A percentile compares a stretch with the other conserved stretches of the same genome.
Conservation (phyloP, 2,113 vertebrate species). For the Gracilinanus agilis region DNA sequence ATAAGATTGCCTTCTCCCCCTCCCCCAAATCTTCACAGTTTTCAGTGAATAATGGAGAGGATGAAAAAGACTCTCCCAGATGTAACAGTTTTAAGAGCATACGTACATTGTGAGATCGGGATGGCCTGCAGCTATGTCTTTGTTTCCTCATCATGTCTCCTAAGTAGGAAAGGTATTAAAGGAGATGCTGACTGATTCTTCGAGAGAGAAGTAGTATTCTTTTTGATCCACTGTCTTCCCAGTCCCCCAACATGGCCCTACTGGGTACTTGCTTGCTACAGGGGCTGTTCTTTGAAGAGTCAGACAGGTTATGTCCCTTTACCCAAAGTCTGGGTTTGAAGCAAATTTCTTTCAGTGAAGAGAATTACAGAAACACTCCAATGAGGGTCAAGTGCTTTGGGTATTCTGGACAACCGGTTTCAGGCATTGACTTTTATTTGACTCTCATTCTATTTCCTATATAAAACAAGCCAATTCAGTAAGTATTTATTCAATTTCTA, state of each 20-base stretch:
- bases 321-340: slow-evolving; percentile 19
- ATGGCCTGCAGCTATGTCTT: slow-evolving; percentile 75
- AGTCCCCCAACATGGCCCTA: slow-evolving; percentile 23
- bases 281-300: slow-evolving; percentile 59
- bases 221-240: slow-evolving; percentile 62
- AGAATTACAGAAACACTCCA: background rate
- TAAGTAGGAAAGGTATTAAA: slow-evolving; percentile 67
- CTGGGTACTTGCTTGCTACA: slow-evolving; percentile 42
- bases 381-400: background rate
- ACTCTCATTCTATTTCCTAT: background rate
- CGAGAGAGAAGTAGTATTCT: slow-evolving; percentile 47
- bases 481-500: background rate
- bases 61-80: slow-evolving; percentile 70
- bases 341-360: slow-evolving; percentile 8
- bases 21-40: slow-evolving; percentile 59
- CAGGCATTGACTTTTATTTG: background rate
- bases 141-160: slow-evolving; percentile 79
- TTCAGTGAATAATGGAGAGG: slow-evolving; percentile 69
- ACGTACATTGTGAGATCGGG: slow-evolving; percentile 70
- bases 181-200: slow-evolving; percentile 72
- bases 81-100: slow-evolving; percentile 75
- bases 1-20: slow-evolving; percentile 50
- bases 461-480: background rate
- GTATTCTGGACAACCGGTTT: background rate
- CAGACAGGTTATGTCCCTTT: slow-evolving; percentile 24